Percentiles rank a stretch among this genome's conserved stretches.
Evolutionary conservation across 1,140 invertebrate genomes (phyloP).

Genomic region (Adelges cooleyi): DNA sequence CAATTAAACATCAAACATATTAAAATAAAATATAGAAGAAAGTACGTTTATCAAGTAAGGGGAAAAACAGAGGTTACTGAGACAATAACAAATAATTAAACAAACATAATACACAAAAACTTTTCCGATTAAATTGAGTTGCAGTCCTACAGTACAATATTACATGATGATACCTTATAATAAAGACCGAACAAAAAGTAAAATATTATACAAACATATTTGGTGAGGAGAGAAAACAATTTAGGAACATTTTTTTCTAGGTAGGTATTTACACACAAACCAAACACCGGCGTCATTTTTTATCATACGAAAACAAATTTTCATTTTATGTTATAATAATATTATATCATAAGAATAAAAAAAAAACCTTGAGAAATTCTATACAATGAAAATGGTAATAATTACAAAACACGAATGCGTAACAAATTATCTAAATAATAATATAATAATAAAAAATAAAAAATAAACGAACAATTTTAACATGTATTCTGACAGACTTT

Average conservation of each 20-base stretch:
- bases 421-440: neutral
- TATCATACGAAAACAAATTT: neutral
- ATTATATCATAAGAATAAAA: neutral
- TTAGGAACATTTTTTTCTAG: conserved; percentile 20
- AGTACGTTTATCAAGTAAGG: too few species aligned
- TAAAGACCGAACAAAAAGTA: neutral
- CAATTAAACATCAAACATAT: too few species aligned
- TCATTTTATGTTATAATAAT: too few species aligned
- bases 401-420: neutral
- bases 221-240: conserved; percentile 5
- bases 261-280: neutral
- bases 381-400: neutral
- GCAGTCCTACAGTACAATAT: too few species aligned
- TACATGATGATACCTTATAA: too few species aligned
- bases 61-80: too few species aligned
- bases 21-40: too few species aligned
- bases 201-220: neutral
- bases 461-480: neutral
- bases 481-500: neutral
- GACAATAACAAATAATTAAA: too few species aligned
- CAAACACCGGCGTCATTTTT: neutral
- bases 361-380: neutral
- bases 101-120: too few species aligned
- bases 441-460: too few species aligned
- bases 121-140: too few species aligned